Evolutionary conservation across 2,113 vertebrate genomes (phyloP), one percentile per base, ranked within the genome.

Genomic region (Oreamnos americanus): DNA sequence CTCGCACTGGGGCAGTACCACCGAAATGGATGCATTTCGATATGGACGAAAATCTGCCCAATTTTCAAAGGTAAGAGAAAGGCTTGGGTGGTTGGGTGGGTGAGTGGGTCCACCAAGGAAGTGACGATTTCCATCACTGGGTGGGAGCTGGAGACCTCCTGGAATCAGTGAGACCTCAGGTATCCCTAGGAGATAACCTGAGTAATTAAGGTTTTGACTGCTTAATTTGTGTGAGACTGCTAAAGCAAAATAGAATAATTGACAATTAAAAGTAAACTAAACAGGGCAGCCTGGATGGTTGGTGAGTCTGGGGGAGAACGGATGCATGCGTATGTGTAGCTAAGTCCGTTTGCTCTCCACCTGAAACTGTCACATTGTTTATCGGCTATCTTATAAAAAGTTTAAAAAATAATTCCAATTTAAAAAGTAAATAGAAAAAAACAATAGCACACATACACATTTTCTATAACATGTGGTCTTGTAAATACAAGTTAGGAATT

Each of bases 31-130:
- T 99, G 99, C 94, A 99, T 99, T 99, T 99, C 99, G n/a, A 99
- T 99, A 87, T 99, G 99, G 99, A 99, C 99, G 92, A 99, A 99
- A 99, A 99, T 99, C 98, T 99, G 99, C 97, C 99, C 99, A 36
- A 99, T 99, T 98, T 99, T 99, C 99, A 99, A 99, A 99, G 99
- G 99, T 99, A 99, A 97, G 97, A 60, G 62, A 91, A 74, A 64
- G 92, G 85, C 49, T 23, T 1, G 47, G 49, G 30, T 5, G 43
- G 39, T 36, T 25, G 6, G 55, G 39, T n/a, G 45, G 60, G 64
- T 85, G 7, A 79, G 47, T 30, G 49, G 58, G 81, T 82, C 33
- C 33, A 36, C n/a, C 51, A 14, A 16, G 76, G 83, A 26, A 33
- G 30, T n/a, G 36, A 23, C 33, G 17, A 30, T 88, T 82, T 79